Evolutionary conservation across 1,140 invertebrate genomes (phyloP), one percentile per base, ranked within the genome.

Genomic region (Batillaria attramentaria): DNA sequence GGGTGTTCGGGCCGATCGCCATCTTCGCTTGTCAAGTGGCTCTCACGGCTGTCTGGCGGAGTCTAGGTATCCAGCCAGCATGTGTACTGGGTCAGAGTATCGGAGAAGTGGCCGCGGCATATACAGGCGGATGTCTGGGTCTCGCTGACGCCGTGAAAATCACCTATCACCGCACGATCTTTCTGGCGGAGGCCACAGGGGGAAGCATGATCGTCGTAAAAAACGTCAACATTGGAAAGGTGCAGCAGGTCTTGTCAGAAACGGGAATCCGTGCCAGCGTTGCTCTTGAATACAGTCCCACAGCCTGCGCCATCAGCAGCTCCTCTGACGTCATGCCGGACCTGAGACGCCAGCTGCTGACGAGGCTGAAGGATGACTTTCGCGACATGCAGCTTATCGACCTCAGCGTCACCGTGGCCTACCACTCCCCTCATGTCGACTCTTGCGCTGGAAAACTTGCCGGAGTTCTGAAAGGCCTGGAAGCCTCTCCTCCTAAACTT

Each of bases 1-100:
- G 85, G 10, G 66, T 84, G 1, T 69, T 82, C 16, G 70, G 73
- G n/a, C 87, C 84, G 54, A 57, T 88, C 35, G 77, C 83, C 16
- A 86, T 86, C 37, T 87, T 87, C 78, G 82, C 85, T 28, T 85
- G 82, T 72, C 86, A 89, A 72, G 79, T 89, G 16, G 86, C 69
- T 1, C 65, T 87, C 0, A 62, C 69, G 3, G 73, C 72, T 10
- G 8, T 87, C 31, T 89, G 86, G 86, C 66, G 69, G 42, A 37
- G 72, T 41, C 76, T 70, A 18, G 87, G 86, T 3, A 78, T 89
- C 16, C 46, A 13, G 24, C 82, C 87, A 28, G 78, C 81, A 54
- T 76, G 73, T 46, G 79, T 89, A 65, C 43, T 89, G 6, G 87
- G 87, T 1, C 87, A 88, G 60, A 86, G 84, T 1, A 82, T 88